Base-by-base conservation (phyloP, 2,797 vertebrate genomes). In the Ciconia nigra region DNA sequence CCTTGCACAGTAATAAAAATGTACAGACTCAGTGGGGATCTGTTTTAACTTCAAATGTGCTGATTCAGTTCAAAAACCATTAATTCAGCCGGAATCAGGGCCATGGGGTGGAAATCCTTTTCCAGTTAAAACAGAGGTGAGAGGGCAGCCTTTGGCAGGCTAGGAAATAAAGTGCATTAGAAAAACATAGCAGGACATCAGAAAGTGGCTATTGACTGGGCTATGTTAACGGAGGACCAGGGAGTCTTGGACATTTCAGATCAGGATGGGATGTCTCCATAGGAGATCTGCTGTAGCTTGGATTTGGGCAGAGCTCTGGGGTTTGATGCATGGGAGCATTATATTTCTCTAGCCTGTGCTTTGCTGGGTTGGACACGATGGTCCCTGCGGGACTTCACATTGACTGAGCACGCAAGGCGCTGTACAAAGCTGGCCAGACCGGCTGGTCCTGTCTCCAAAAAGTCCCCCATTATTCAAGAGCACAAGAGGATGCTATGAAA, bases 31-130 rank as follows among this genome's bases (percentile, higher is more conserved):
- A 91, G 94, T 90, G 74, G 87, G 90, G 95, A 95, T 96, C 91
- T 96, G 87, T 96, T 96, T 97, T 95, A 96, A 94, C 93, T 97
- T 97, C 94, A 94, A 95, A 97, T 96, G 94, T 95, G 94, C 96
- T 95, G 89, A 96, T 94, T 96, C 90, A 95, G 94, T 96, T 97
- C 83, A 94, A 97, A 97, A 95, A 24, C 93, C 90, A 96, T 95
- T 90, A 96, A 96, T 96, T 96, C 94, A 88, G 90, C 67, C 33
- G 83, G 96, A 96, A 94, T 97, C 91, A 89, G 70, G 92, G 71
- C 89, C 90, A 71, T 82, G 59, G 90, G 88, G 77, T 96, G 95
- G 95, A 97, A 97, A 96, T 96, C 94, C 95, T 93, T 96, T 97
- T 94, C 95, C 96, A 94, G 96, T 94, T 89, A 97, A 95, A 97